Percentiles rank a stretch among this genome's conserved stretches.
Conservation (phyloP, 2,888 invertebrate genomes). For the Baccha elongata region DNA sequence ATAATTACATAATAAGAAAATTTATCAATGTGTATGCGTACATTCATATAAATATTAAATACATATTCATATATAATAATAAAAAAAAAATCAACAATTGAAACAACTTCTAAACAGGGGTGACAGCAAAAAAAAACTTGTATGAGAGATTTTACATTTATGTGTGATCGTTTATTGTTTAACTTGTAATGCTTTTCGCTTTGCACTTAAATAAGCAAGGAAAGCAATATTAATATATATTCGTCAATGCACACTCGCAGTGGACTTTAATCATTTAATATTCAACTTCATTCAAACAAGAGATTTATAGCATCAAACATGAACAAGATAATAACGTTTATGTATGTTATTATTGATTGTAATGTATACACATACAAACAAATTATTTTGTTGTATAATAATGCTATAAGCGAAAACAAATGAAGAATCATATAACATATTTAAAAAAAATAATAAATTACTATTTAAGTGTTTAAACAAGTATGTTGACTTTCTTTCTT, state of each 20-base stretch:
- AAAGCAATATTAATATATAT: conserved; percentile 10
- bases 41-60: conserved; percentile 43
- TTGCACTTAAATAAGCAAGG: conserved; percentile 14
- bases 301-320: conserved; percentile 25
- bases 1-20: conserved; percentile 69
- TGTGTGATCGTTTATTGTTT: conserved; percentile 6
- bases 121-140: conserved; percentile 14
- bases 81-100: conserved; percentile 12
- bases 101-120: conserved; percentile 56
- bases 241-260: conserved; percentile 25
- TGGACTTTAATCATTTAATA: conserved; percentile 11
- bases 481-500: conserved; percentile 9
- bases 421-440: conserved; percentile 15
- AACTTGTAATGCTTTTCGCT: not conserved
- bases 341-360: conserved; percentile 45
- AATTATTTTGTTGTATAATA: conserved; percentile 17
- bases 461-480: conserved; percentile 35
- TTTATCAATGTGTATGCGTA: conserved; percentile 63
- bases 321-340: conserved; percentile 6
- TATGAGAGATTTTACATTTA: conserved; percentile 2
- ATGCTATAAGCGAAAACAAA: conserved; percentile 16
- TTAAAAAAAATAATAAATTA: conserved; percentile 6
- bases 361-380: conserved; percentile 22
- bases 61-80: no score
- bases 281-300: conserved; percentile 34